phyloP scores from a whole-genome alignment of 2,888 invertebrate genomes.

The Rotaria macrura region DNA sequence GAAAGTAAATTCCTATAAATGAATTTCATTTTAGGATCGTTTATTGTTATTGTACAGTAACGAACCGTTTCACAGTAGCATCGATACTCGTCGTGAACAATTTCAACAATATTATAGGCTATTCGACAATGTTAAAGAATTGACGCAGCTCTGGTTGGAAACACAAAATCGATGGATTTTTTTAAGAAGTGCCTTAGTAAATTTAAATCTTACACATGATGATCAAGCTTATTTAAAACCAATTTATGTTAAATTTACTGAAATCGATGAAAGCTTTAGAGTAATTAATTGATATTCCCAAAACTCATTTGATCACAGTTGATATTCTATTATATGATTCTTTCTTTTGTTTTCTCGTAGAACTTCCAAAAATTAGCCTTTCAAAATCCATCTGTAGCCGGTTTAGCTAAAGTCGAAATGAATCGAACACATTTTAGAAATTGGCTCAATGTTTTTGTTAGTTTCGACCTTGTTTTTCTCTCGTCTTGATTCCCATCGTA shows the following conservation, averaged over 20 bases:
- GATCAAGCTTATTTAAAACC: background rate
- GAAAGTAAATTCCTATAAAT: too few species aligned
- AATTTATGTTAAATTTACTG: background rate
- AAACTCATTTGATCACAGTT: too few species aligned
- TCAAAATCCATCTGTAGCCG: constrained; percentile 6
- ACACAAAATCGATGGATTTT: constrained; percentile 12
- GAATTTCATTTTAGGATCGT: background rate
- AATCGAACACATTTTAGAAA: background rate
- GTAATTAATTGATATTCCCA: background rate
- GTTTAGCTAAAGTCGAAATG: background rate
- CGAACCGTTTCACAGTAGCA: background rate
- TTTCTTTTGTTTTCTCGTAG: background rate
- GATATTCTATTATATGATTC: too few species aligned
- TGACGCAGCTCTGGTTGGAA: background rate
- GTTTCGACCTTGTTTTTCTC: background rate
- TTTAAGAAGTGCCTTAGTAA: background rate
- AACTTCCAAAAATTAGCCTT: background rate
- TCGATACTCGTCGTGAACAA: background rate
- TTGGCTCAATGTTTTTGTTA: background rate
- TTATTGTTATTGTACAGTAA: background rate
- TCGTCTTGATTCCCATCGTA: background rate
- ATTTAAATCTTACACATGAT: background rate
- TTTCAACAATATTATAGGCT: background rate
- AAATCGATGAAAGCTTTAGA: background rate
- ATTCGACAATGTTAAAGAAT: background rate